Conservation (phyloP, 2,888 invertebrate genomes). For the Pilophorus perplexus region DNA sequence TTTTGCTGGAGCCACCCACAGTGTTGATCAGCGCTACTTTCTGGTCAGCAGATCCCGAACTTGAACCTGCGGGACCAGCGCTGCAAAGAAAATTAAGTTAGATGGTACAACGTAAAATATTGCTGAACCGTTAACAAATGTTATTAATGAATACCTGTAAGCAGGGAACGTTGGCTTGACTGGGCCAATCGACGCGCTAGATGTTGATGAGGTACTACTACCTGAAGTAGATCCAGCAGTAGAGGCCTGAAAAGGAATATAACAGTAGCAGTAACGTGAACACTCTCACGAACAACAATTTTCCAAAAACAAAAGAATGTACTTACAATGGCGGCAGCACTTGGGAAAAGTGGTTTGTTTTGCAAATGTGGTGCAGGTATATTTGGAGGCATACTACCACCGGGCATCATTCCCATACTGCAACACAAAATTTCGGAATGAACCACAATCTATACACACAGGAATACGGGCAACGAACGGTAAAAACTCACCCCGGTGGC, state of each 20-base stretch:
- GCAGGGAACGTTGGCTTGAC: slow-evolving; percentile 77
- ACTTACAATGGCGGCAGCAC: slow-evolving; percentile 61
- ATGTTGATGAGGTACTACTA: slow-evolving; percentile 61
- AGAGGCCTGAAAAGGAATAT: slow-evolving; percentile 48
- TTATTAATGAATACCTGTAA: slow-evolving; percentile 59
- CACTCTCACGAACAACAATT: neutral
- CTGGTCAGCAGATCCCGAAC: slow-evolving; percentile 47
- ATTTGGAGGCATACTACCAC: slow-evolving; percentile 51
- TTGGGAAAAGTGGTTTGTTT: slow-evolving; percentile 76
- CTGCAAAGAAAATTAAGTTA: neutral
- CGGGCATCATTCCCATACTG: slow-evolving; percentile 58
- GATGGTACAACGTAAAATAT: too few relatives aligned
- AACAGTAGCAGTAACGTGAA: neutral
- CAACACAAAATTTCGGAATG: slow-evolving; percentile 41
- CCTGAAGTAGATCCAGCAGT: slow-evolving; percentile 53
- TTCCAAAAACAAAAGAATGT: neutral
- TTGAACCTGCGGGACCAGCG: neutral
- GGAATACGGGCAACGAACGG: slow-evolving; percentile 16
- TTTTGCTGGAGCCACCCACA: slow-evolving; percentile 82
- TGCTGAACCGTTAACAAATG: too few relatives aligned
- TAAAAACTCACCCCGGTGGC: slow-evolving; percentile 58
- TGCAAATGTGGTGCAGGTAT: slow-evolving; percentile 49
- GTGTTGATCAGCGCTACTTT: slow-evolving; percentile 65
- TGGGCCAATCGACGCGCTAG: slow-evolving; percentile 53
- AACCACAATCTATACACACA: neutral